phyloP scores from a whole-genome alignment of 1,140 invertebrate genomes.

The Zaprionus kolodkinae region DNA sequence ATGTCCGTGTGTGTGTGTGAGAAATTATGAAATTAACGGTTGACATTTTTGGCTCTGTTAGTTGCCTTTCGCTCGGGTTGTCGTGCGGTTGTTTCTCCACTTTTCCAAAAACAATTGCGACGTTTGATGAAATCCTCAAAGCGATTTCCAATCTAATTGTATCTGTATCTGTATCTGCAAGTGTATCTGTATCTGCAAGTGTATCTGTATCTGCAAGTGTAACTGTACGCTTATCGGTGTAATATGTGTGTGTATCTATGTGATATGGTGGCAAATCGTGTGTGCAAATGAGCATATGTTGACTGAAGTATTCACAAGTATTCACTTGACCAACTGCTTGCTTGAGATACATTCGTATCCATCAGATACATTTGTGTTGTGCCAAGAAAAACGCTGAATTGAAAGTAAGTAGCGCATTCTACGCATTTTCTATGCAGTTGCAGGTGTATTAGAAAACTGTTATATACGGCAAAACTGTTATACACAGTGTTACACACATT shows the following conservation, averaged over 20 bases:
- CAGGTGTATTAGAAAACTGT: neutral
- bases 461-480: conserved; percentile 4
- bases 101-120: conserved; percentile 5
- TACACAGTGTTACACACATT: conserved; percentile 19
- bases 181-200: neutral
- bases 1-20: conserved; percentile 19
- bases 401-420: conserved; percentile 22
- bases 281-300: conserved; percentile 46
- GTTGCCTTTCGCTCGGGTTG: conserved; percentile 58
- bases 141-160: conserved; percentile 5
- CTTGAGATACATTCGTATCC: conserved; percentile 35
- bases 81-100: conserved; percentile 60
- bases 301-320: neutral
- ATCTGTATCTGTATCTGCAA: conserved; percentile 32
- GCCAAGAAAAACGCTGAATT: neutral
- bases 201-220: neutral
- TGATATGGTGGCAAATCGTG: conserved; percentile 28
- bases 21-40: conserved; percentile 70
- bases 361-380: conserved; percentile 15
- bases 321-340: conserved; percentile 14
- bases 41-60: conserved; percentile 51
- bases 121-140: conserved; percentile 16
- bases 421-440: neutral
- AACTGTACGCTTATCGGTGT: conserved; percentile 3
- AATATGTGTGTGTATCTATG: conserved; percentile 22